Evolutionary conservation across 1,140 invertebrate species (phyloP), one percentile per base, ranked within the genome.

Genomic region (Macrostomum lignano): DNA sequence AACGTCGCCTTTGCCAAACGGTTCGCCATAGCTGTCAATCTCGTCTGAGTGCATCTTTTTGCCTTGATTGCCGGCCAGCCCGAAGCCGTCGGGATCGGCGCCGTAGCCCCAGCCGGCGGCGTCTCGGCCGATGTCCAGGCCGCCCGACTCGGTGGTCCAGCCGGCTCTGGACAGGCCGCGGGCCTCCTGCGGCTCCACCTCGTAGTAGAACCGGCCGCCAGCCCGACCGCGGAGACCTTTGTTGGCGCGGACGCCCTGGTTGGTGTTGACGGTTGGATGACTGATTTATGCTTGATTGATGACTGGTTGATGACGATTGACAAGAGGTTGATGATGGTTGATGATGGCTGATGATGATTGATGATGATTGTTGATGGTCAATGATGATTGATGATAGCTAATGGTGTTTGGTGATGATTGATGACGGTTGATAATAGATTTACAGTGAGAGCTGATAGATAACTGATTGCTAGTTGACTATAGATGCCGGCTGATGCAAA

Each of bases 21-120:
- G 11, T 7, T 33, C 19, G 13, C 32, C 32, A 11, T 20, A 33
- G 17, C n/a, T 20, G 14, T 33, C 19, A 7, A 33, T 33, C 15
- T 19, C 19, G 11, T 33, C 26, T 17, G 24, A 25, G 15, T 17
- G 19, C 20, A 33, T 19, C 11, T 20, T 25, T 13, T 33, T 33
- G 3, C 32, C 32, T 24, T 33, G 32, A 17, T 33, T 14, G 11
- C 32, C 32, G 19, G 14, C 26, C 13, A 33, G 14, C 3, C 32
- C 32, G 26, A 33, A 33, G 10, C 32, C 32, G 13, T 33, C 32
- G 19, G 9, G 13, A 33, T 33, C 32, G 20, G 32, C 32, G 24
- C 32, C 32, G 19, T 33, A 33, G 10, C 32, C 32, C 11, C 24
- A 33, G 19, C 32, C 22, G 4, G 7, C 17, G 14, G 11, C 19